Evolutionary conservation across 2,113 vertebrate species (phyloP), one percentile per base, ranked within the genome.

Genomic region (Irena cyanogastra): DNA sequence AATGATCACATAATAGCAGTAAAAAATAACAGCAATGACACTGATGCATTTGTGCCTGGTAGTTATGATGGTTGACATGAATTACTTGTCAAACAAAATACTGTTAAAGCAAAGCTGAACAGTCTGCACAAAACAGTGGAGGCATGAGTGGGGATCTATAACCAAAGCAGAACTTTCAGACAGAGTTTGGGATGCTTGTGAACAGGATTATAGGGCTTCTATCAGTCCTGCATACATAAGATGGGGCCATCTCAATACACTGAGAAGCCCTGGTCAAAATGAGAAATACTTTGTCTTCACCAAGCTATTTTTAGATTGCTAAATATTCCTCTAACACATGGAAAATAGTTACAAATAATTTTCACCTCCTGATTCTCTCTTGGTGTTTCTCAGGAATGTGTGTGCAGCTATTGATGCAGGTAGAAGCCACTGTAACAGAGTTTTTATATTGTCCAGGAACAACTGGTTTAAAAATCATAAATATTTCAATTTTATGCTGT

Each of bases 11-110:
- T 63, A 90, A 80, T 65, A 74, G 68, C 21, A 63, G 68, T 70
- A 56, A 77, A 79, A 79, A 95, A 74, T 84, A 91, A 82, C 56
- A 92, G 83, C 50, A 96, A 31, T 68, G 42, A 77, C 75, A 82
- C 44, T 87, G 83, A 87, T 91, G 57, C 61, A 35, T 94, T 72
- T 95, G 66, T 91, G 70, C 17, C 79, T 95, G 87, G 50, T 77
- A 70, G 82, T 85, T 93, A 47, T 37, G 39, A 88, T 44, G 24
- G 76, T n/a, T 95, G 92, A 88, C 75, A 49, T 80, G 41, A 74
- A 90, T 87, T 83, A 77, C 85, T 54, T 90, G 68, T 93, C 89
- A 94, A 59, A 83, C 63, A 92, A 88, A 93, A 74, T 17, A 16
- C 18, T 66, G 8, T 19, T 24, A 42, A 90, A 81, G 18, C 27